Conservation (phyloP, 1,140 invertebrate species). For the Charaxes varanes region DNA sequence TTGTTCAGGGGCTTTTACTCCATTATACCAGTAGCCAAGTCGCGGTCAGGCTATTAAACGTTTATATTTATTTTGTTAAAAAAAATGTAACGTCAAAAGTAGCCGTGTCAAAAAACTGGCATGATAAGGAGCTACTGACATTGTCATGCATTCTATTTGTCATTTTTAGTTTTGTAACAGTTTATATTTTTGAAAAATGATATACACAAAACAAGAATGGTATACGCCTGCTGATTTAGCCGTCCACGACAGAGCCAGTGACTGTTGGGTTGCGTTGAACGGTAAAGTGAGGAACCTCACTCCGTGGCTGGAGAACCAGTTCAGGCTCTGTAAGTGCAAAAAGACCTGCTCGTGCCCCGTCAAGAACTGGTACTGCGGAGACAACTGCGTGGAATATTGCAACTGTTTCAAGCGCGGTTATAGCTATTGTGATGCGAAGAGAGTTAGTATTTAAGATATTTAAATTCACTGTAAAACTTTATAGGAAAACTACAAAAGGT, state of each 20-base stretch:
- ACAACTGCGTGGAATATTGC: slow-evolving; percentile 48
- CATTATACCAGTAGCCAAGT: no score
- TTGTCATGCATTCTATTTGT: no score
- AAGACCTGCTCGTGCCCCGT: slow-evolving; percentile 47
- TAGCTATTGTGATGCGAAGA: slow-evolving; percentile 48
- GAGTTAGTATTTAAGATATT: slow-evolving; percentile 36
- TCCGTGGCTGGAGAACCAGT: slow-evolving; percentile 44
- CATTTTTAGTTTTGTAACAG: no score
- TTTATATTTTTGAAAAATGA: no score
- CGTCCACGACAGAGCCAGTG: slow-evolving; percentile 37
- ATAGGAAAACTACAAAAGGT: no score
- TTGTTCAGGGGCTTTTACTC: no score
- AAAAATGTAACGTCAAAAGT: no score
- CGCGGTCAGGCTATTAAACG: no score
- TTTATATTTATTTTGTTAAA: no score
- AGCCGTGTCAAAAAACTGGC: no score
- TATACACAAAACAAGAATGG: slow-evolving; percentile 56
- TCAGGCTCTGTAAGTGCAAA: slow-evolving; percentile 38
- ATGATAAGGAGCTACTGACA: no score
- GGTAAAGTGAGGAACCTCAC: slow-evolving; percentile 48
- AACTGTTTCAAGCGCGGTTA: slow-evolving; percentile 49
- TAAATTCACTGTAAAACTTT: no score
- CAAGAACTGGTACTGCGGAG: slow-evolving; percentile 52
- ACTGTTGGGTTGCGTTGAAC: slow-evolving; percentile 56
- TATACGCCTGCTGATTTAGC: slow-evolving; percentile 58